Conservation (phyloP, 2,797 vertebrate genomes). For the Pipistrellus kuhlii region DNA sequence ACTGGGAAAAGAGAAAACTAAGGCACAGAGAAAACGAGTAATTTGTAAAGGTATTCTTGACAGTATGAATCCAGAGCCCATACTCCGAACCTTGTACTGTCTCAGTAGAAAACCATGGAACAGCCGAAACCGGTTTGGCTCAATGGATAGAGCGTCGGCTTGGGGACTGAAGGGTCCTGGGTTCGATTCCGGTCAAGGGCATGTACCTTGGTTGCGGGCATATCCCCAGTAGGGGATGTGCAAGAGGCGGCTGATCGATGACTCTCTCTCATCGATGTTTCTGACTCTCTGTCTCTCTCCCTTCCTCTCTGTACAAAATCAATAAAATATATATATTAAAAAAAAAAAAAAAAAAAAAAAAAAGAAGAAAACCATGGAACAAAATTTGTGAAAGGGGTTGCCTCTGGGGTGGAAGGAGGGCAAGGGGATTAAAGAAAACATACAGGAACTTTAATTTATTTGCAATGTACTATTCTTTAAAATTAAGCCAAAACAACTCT, state of each 20-base stretch:
- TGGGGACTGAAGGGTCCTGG: too few species aligned
- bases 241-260: too few species aligned
- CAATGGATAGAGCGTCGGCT: too few species aligned
- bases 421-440: neutral
- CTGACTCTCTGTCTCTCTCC: too few species aligned
- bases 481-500: slow-evolving; percentile 33
- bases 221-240: too few species aligned
- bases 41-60: slow-evolving; percentile 10
- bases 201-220: too few species aligned
- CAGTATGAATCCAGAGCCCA: neutral
- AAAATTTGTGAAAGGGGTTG: neutral
- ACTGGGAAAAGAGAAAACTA: neutral
- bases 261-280: too few species aligned
- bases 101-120: neutral
- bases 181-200: too few species aligned
- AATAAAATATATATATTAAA: too few species aligned
- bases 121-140: too few species aligned
- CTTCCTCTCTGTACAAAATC: too few species aligned
- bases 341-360: too few species aligned
- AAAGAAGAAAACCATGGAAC: neutral
- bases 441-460: neutral
- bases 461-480: slow-evolving; percentile 38
- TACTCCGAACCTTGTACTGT: neutral
- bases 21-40: slow-evolving; percentile 12
- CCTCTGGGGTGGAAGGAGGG: neutral